Conservation (phyloP, 2,113 vertebrate genomes). For the Origma solitaria region DNA sequence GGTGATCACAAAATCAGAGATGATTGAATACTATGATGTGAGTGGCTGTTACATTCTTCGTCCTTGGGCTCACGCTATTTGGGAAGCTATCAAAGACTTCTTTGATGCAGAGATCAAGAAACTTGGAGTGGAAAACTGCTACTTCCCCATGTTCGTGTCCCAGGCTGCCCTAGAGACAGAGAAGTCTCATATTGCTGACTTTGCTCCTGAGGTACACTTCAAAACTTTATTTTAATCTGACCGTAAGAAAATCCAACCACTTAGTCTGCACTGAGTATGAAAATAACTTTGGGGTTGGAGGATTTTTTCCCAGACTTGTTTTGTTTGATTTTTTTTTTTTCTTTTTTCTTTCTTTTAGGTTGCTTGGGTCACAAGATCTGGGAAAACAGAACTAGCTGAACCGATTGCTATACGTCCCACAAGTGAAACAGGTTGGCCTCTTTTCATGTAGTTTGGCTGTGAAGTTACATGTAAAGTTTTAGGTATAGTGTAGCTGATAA, state of each 20-base stretch:
- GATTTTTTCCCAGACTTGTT: not conserved
- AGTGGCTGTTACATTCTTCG: slow-evolving; percentile 97
- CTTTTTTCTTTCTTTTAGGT: slow-evolving; percentile 70
- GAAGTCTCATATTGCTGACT: slow-evolving; percentile 90
- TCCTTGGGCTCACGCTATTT: slow-evolving; percentile 91
- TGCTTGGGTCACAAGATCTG: slow-evolving; percentile 97
- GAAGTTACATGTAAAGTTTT: not conserved
- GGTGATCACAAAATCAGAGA: slow-evolving; percentile 98
- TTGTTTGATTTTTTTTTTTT: not conserved
- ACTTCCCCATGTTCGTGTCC: slow-evolving; percentile 98
- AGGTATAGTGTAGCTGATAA: not conserved
- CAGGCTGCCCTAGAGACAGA: slow-evolving; percentile 94
- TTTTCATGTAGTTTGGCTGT: not conserved
- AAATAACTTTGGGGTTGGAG: not conserved
- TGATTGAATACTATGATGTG: slow-evolving; percentile 98
- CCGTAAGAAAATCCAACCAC: not conserved
- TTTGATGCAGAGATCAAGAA: slow-evolving; percentile 94
- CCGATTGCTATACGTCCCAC: slow-evolving; percentile 95
- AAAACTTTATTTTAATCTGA: not conserved
- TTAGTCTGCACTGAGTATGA: not conserved
- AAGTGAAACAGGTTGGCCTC: slow-evolving; percentile 89
- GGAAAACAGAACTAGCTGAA: slow-evolving; percentile 94
- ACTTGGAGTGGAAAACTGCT: slow-evolving; percentile 97
- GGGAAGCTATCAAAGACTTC: slow-evolving; percentile 92
- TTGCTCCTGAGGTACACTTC: slow-evolving; percentile 89